A percentile compares a stretch with the other conserved stretches of the same genome.
Conservation (phyloP, 53 echinoderm and acorn worm species). For the Holothuria leucospilota region DNA sequence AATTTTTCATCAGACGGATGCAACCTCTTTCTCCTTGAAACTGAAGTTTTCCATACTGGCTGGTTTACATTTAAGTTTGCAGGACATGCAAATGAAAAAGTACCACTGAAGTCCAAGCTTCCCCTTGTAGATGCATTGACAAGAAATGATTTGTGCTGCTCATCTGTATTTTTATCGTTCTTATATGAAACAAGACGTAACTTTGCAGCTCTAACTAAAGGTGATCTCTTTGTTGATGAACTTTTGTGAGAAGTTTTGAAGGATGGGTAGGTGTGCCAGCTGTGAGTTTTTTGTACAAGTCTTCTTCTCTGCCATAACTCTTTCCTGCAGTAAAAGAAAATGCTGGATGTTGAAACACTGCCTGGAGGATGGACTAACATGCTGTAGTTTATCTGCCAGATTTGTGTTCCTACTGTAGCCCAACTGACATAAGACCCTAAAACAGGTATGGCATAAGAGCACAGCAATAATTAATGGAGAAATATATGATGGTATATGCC, state of each 20-base stretch:
- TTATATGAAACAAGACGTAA: conserved; percentile 1
- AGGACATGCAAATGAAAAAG: conserved; percentile 29
- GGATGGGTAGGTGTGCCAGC: conserved; percentile 20
- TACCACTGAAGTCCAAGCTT: conserved; percentile 9
- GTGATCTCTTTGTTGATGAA: conserved; percentile 3
- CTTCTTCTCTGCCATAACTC: conserved; percentile 8
- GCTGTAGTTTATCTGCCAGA: no score
- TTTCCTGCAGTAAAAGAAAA: conserved; percentile 5
- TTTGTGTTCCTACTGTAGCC: no score
- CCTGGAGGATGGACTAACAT: neutral
- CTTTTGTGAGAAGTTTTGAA: neutral
- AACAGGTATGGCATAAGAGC: no score
- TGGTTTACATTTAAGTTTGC: conserved; percentile 15
- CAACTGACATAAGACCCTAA: no score
- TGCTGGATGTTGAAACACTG: neutral
- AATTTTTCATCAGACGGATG: conserved; percentile 46
- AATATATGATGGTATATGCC: no score
- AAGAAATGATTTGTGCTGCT: neutral
- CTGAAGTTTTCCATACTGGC: conserved; percentile 45
- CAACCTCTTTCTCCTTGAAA: conserved; percentile 33
- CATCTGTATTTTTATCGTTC: neutral
- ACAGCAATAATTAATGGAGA: no score
- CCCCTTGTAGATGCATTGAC: neutral
- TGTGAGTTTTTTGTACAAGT: conserved; percentile 12
- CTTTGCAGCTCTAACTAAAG: conserved; percentile 35